These are phyloP conservation scores for Graptemys geographica DNA, from an alignment of 2,797 vertebrate species.

Conservation along the genomic window DNA sequence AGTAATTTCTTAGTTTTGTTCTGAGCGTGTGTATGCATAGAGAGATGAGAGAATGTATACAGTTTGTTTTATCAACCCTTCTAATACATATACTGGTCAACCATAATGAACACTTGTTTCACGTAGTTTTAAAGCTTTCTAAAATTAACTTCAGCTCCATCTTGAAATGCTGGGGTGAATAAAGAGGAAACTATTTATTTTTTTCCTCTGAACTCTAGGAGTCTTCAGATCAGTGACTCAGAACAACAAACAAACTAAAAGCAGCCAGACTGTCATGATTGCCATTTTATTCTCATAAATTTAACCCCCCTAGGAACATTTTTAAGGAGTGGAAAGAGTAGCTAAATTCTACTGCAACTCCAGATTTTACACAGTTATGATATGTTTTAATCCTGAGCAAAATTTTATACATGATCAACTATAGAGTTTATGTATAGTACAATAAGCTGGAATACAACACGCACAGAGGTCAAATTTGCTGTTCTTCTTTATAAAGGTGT, in stretches of 20 bases:
- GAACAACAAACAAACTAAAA: conserved; percentile 70
- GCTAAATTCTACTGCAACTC: conserved; percentile 36
- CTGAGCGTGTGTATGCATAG: background rate
- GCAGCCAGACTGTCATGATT: conserved; percentile 67
- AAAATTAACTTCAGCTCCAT: background rate
- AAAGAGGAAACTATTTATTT: conserved; percentile 44
- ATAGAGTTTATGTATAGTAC: background rate
- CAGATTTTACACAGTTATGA: background rate
- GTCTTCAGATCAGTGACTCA: conserved; percentile 70
- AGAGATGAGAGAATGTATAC: background rate
- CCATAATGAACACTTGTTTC: background rate
- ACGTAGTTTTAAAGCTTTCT: background rate
- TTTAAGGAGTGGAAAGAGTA: conserved; percentile 52
- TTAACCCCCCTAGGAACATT: conserved; percentile 63
- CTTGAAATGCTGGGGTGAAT: conserved; percentile 14
- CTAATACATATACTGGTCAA: background rate
- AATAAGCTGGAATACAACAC: background rate
- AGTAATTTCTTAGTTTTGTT: background rate
- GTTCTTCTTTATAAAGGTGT: background rate
- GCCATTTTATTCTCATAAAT: conserved; percentile 60
- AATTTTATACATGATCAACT: background rate
- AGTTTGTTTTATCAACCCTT: background rate
- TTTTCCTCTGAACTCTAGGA: conserved; percentile 44
- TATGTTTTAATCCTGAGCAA: conserved; percentile 24
- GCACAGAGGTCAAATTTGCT: background rate